Evolutionary conservation across 2,797 vertebrate species (phyloP), one percentile per base, ranked within the genome.

Genomic region (Apogon talboti): DNA sequence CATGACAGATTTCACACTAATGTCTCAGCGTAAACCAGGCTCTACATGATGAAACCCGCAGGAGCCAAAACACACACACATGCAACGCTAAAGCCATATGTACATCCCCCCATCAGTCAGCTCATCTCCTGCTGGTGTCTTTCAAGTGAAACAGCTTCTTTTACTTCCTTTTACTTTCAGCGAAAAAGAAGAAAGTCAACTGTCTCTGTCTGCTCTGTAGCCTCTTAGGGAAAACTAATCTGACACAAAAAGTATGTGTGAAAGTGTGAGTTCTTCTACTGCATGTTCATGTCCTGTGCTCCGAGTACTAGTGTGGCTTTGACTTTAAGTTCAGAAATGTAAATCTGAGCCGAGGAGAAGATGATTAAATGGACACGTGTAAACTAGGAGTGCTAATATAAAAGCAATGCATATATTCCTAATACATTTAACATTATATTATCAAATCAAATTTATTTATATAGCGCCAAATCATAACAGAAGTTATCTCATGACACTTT

Each of bases 321-420:
- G n/a, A 45, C 37, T 41, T 8, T 56, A 53, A 65, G 60, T 67
- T 59, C 64, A 64, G 43, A 50, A 44, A 58, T 49, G 63, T 62
- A 52, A 62, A 66, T 72, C 50, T 67, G 40, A 46, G 66, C 58
- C 60, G 58, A 82, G 64, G 18, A 57, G 51, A 50, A 51, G 66
- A 49, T 76, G 63, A 78, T 80, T 73, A 78, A 71, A 83, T 48
- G 55, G 49, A 52, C 24, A 28, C 24, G 24, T 33, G 30, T 6
- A 33, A 33, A 33, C 8, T 3, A 8, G 3, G 30, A 33, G 3
- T 33, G 6, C 30, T 33, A 33, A 33, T 33, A 8, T 1, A 33
- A 33, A 33, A 33, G 30, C 30, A 7, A 33, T 33, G 30, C 30
- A 4, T 6, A 33, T 9, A 33, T 9, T 33, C 30, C 30, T 33